Evolutionary conservation across 2,797 vertebrate species (phyloP).

Genomic region (Urophycis tenuis): DNA sequence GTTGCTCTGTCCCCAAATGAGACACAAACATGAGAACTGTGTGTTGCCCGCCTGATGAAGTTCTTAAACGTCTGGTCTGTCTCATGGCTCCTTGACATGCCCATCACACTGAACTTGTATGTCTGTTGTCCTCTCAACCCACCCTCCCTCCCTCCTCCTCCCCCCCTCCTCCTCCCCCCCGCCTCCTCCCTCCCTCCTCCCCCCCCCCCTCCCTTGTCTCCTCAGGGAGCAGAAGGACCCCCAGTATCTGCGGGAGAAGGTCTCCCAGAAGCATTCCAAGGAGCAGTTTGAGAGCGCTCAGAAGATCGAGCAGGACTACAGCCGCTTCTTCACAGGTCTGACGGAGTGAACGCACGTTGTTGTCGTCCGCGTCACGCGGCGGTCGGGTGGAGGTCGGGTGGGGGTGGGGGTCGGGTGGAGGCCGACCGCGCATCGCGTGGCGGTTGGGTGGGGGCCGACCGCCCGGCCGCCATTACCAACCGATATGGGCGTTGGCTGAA

Average conservation of each 20-base stretch:
- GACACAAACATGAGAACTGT: neutral
- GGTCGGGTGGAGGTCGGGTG: no score
- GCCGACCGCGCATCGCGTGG: no score
- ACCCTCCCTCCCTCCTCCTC: no score
- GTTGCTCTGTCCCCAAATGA: neutral
- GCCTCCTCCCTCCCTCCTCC: neutral
- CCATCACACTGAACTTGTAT: neutral
- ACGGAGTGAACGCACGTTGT: constrained; percentile 17
- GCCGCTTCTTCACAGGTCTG: constrained; percentile 94
- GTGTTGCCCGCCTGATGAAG: neutral
- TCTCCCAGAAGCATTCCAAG: constrained; percentile 98
- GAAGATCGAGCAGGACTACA: constrained; percentile 92
- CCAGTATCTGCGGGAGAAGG: constrained; percentile 92
- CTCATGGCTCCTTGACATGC: neutral
- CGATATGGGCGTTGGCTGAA: no score
- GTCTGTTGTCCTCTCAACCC: no score
- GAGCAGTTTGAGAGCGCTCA: constrained; percentile 94
- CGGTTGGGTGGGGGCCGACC: neutral
- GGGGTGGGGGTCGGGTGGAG: no score
- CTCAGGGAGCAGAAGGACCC: constrained; percentile 92
- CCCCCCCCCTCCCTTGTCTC: constrained; percentile 13
- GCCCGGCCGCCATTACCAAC: no score
- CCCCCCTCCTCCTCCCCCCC: no score
- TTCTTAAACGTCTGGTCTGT: neutral
- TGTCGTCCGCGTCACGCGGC: no score